phyloP scores from a whole-genome alignment of 2,113 vertebrate species.

The Hypomesus transpacificus region DNA sequence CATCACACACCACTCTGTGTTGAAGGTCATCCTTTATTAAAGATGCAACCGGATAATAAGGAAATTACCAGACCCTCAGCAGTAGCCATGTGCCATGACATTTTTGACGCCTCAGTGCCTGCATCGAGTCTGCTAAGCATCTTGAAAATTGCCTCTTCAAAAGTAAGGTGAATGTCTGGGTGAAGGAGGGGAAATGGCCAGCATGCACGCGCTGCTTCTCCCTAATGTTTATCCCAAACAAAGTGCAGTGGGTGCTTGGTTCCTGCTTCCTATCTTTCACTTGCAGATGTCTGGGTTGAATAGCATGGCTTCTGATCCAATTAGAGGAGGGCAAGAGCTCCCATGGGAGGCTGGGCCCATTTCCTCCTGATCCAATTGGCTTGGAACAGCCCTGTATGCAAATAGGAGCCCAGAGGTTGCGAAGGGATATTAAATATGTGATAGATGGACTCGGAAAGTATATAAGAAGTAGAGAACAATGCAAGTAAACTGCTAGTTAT shows the following conservation, averaged over 20 bases:
- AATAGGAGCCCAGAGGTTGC: background rate
- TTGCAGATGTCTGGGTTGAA: constrained; percentile 5
- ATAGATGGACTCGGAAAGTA: too few species aligned
- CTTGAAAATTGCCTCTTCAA: background rate
- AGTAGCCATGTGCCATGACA: background rate
- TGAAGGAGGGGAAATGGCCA: constrained; percentile 6
- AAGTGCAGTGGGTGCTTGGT: background rate
- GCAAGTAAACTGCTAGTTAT: too few species aligned
- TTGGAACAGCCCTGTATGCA: constrained; percentile 17
- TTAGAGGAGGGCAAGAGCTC: constrained; percentile 30
- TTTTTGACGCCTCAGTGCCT: background rate
- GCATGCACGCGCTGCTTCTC: constrained; percentile 13
- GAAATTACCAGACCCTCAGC: constrained; percentile 8
- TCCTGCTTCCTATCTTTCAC: constrained; percentile 1
- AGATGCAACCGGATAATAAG: constrained; percentile 18
- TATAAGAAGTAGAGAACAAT: too few species aligned
- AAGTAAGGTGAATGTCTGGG: constrained; percentile 4
- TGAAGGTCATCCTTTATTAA: constrained; percentile 38
- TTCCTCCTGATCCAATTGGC: constrained; percentile 31
- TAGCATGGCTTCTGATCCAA: constrained; percentile 19
- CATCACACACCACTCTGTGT: constrained; percentile 6
- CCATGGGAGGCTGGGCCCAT: constrained; percentile 16
- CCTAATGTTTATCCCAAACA: background rate
- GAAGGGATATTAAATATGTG: background rate
- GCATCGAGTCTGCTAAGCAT: background rate